phyloP scores from a whole-genome alignment of 23 tunicate species.

The Botrylloides violaceus region DNA sequence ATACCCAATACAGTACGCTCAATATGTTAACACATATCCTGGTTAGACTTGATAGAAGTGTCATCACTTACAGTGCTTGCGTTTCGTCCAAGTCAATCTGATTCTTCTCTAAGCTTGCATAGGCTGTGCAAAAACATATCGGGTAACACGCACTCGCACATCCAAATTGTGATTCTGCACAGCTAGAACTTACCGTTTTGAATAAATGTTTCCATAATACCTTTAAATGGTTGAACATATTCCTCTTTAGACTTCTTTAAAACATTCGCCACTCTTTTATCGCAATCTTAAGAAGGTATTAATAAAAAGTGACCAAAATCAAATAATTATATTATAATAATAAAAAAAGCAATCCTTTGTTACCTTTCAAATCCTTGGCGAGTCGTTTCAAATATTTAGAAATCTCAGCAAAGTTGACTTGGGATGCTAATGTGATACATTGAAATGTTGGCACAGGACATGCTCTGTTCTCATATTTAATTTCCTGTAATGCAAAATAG shows the following conservation, averaged over 20 bases:
- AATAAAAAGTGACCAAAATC: not conserved
- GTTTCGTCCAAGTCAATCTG: not conserved
- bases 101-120: not conserved
- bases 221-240: constrained; percentile 31
- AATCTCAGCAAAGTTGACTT: constrained; percentile 35
- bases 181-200: constrained; percentile 27
- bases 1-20: too few species aligned
- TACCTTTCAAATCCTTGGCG: constrained; percentile 37
- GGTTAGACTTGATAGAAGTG: too few species aligned
- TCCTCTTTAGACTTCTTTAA: constrained; percentile 11
- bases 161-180: not conserved
- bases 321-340: not conserved
- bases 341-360: too few species aligned
- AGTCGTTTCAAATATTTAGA: constrained; percentile 15
- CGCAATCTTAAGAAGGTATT: constrained; percentile 23
- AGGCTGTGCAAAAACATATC: not conserved
- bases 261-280: constrained; percentile 16
- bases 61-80: not conserved
- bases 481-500: constrained; percentile 10
- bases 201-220: constrained; percentile 24
- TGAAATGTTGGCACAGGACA: constrained; percentile 40
- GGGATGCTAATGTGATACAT: constrained; percentile 27
- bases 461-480: not conserved
- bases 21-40: too few species aligned
- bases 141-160: not conserved